Percentiles rank a stretch among this genome's conserved stretches.
phyloP scores from a whole-genome alignment of 30 jellyfish, hydroid and myxozoan species.

The Hydra vulgaris region DNA sequence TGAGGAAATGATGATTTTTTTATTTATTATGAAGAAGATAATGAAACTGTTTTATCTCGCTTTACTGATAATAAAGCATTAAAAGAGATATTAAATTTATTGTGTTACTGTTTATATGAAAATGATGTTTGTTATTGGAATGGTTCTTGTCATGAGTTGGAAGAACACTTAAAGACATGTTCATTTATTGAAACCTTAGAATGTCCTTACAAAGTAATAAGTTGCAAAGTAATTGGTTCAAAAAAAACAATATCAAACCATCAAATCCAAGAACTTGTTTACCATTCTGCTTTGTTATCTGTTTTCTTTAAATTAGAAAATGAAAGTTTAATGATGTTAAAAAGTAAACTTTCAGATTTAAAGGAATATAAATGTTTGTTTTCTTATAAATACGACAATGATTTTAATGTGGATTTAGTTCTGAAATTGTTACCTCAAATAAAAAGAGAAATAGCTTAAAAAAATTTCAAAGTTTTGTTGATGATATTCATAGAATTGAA shows the following conservation, averaged over 20 bases:
- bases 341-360: neutral
- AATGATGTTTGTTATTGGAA: too few species aligned
- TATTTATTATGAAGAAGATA: too few species aligned
- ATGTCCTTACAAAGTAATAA: constrained; percentile 22
- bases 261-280: neutral
- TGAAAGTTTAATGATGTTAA: neutral
- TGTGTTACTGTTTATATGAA: too few species aligned
- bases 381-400: neutral
- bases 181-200: neutral
- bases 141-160: too few species aligned
- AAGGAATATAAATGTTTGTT: neutral
- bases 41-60: too few species aligned
- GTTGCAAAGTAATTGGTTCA: constrained; percentile 38
- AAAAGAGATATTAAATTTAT: too few species aligned
- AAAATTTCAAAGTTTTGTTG: neutral
- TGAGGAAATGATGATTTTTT: too few species aligned
- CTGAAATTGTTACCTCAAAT: neutral
- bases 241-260: constrained; percentile 20
- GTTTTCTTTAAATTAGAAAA: neutral
- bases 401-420: neutral
- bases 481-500: neutral
- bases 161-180: too few species aligned
- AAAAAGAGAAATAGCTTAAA: too few species aligned
- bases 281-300: constrained; percentile 22
- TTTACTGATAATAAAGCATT: too few species aligned